Evolutionary conservation across 2,797 vertebrate genomes (phyloP).

Genomic region (Myotis pilosus): DNA sequence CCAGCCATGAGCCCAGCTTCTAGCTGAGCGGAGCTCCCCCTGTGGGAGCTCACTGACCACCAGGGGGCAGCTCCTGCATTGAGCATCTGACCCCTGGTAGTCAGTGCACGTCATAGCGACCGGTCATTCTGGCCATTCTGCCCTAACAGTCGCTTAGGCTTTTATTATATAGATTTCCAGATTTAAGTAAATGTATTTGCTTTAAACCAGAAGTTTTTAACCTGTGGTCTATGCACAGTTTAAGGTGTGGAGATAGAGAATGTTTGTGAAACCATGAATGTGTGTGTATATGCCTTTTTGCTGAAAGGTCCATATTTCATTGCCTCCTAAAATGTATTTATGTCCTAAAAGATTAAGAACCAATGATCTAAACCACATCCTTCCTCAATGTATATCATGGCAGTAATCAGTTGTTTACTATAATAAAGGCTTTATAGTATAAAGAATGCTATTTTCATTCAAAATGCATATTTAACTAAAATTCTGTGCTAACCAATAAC

Average conservation of each 20-base stretch:
- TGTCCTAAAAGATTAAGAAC: background rate
- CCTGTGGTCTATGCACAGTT: background rate
- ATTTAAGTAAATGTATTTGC: background rate
- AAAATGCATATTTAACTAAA: conserved; percentile 2
- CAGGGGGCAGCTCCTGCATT: too few species aligned
- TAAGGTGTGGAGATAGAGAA: background rate
- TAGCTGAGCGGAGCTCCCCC: too few species aligned
- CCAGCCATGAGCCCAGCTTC: too few species aligned
- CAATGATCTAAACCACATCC: background rate
- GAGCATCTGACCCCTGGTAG: too few species aligned
- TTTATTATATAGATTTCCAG: background rate
- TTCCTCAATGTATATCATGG: background rate
- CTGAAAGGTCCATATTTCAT: background rate
- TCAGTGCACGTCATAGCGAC: too few species aligned
- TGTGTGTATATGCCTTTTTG: background rate
- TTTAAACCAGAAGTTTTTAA: conserved; percentile 28
- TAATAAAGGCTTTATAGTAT: background rate
- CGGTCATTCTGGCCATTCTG: too few species aligned
- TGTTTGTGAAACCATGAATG: conserved; percentile 4
- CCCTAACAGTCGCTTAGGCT: too few species aligned
- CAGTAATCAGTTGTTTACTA: background rate
- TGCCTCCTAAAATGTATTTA: conserved; percentile 27
- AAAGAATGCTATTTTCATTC: conserved; percentile 35
- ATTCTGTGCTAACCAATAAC: background rate
- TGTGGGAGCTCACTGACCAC: too few species aligned